Evolutionary conservation across 1,140 invertebrate species (phyloP).

Genomic region (Drosophila teissieri): DNA sequence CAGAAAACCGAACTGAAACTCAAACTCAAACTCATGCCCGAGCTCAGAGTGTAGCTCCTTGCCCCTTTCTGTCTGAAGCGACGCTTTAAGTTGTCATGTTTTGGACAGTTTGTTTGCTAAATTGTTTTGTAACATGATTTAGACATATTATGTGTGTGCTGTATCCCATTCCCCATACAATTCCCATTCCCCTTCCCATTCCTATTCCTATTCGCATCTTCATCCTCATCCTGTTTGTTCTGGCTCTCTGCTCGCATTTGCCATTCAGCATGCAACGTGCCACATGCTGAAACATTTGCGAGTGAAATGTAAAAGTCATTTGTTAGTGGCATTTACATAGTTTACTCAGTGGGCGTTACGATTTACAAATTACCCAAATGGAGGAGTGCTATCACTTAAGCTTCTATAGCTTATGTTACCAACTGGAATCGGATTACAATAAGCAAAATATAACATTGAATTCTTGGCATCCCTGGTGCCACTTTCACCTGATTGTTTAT

Average conservation of each 20-base stretch:
- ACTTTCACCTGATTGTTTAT: too few relatives aligned
- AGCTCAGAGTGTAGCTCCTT: neutral
- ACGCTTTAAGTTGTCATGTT: conserved; percentile 79
- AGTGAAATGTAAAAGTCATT: conserved; percentile 42
- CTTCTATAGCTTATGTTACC: too few relatives aligned
- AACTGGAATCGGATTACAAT: too few relatives aligned
- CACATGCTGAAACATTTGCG: conserved; percentile 34
- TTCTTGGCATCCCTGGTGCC: too few relatives aligned
- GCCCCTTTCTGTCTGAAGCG: conserved; percentile 45
- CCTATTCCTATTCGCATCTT: neutral
- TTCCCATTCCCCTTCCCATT: neutral
- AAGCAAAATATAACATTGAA: too few relatives aligned
- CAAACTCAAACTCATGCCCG: neutral
- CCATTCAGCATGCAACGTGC: conserved; percentile 29
- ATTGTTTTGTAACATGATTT: conserved; percentile 82
- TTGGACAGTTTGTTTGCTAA: conserved; percentile 82
- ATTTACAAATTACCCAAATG: neutral
- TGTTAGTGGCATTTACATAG: conserved; percentile 22
- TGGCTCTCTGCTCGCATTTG: conserved; percentile 15
- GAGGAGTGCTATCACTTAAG: conserved; percentile 12
- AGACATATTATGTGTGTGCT: conserved; percentile 42
- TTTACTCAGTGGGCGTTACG: conserved; percentile 2
- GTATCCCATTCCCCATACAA: neutral
- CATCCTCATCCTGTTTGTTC: conserved; percentile 3
- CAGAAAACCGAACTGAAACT: neutral